Evolutionary conservation across 1,140 invertebrate genomes (phyloP).

Genomic region (Diprion similis): DNA sequence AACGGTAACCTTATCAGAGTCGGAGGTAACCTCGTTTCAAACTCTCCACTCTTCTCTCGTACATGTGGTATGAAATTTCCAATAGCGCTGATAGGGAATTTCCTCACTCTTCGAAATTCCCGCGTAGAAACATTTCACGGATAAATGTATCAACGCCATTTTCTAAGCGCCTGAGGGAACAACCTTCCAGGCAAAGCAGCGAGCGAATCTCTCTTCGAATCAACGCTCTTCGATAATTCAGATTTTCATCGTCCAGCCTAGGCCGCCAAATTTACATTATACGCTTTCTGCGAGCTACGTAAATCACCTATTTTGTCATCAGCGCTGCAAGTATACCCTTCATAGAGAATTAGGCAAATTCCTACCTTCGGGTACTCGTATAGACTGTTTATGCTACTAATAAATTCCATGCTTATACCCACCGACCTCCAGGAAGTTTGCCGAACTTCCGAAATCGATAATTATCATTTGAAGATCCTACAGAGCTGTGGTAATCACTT

Average conservation of each 20-base stretch:
- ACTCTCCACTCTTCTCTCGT: too few relatives aligned
- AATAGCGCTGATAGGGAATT: too few relatives aligned
- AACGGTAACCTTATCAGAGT: not conserved
- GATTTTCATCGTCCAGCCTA: too few relatives aligned
- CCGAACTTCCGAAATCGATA: not conserved
- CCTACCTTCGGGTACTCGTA: not conserved
- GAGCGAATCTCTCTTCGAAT: not conserved
- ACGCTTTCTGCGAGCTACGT: not conserved
- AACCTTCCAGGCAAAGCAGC: too few relatives aligned
- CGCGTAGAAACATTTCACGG: too few relatives aligned
- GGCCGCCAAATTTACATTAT: not conserved
- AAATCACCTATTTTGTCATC: not conserved
- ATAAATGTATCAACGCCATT: too few relatives aligned
- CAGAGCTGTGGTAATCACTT: not conserved
- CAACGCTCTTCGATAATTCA: not conserved
- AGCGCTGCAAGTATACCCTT: not conserved
- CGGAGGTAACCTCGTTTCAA: conserved; percentile 1
- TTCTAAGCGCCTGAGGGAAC: too few relatives aligned
- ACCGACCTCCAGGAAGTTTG: not conserved
- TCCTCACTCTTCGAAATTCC: too few relatives aligned
- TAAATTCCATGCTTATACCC: not conserved
- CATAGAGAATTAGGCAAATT: not conserved
- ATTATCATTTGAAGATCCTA: not conserved
- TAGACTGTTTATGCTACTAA: not conserved
- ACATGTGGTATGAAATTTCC: too few relatives aligned